phyloP scores from a whole-genome alignment of 2,888 invertebrate genomes.

The Neoitamus cyanurus region DNA sequence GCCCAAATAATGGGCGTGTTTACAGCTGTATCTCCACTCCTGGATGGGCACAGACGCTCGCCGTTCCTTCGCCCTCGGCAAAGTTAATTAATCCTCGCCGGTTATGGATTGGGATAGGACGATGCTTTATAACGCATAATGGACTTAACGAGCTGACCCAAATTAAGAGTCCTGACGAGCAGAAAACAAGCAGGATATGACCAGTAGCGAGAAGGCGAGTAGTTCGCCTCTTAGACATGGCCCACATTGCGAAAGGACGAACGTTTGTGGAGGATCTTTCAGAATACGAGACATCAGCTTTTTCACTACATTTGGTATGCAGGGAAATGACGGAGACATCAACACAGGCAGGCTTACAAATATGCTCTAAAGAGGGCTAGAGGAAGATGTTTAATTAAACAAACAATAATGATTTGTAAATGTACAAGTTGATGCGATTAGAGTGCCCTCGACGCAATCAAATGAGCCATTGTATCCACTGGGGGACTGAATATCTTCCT shows the following conservation, averaged over 20 bases:
- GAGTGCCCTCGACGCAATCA: not conserved
- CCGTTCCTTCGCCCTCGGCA: not conserved
- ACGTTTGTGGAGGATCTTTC: not conserved
- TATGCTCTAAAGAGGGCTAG: not conserved
- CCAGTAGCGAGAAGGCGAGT: not conserved
- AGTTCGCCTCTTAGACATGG: not conserved
- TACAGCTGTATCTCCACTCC: not conserved
- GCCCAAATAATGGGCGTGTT: not conserved
- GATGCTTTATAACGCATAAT: not conserved
- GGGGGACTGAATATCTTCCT: not conserved
- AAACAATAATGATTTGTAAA: not conserved
- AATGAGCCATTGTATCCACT: not conserved
- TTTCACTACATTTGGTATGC: not conserved
- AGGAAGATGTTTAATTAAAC: not conserved
- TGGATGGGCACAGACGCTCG: not conserved
- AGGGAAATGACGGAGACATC: not conserved
- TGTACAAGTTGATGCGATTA: not conserved
- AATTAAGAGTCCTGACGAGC: not conserved
- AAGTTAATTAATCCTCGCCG: not conserved
- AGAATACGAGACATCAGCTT: not conserved
- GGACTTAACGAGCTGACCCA: not conserved
- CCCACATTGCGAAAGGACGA: not conserved
- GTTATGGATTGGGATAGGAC: not conserved
- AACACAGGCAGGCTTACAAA: not conserved
- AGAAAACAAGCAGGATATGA: not conserved